Percentiles rank a stretch among this genome's conserved stretches.
These are phyloP conservation scores for Vanacampus margaritifer DNA, from an alignment of 2,113 vertebrate species.

Conservation along the genomic window DNA sequence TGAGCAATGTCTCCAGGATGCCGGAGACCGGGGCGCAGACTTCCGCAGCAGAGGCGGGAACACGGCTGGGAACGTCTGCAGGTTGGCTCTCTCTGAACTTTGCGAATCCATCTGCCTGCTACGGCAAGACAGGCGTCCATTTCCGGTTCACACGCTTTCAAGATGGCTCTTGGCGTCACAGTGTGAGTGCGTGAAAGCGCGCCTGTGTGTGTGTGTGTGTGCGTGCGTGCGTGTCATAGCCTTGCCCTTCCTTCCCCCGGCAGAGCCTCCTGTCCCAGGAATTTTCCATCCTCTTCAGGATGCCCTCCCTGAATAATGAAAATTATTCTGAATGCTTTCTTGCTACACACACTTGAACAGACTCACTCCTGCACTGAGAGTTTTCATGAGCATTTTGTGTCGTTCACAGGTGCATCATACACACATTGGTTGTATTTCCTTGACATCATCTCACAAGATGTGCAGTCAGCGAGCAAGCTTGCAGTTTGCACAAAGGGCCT, in stretches of 20 bases:
- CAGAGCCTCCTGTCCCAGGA: constrained; percentile 54
- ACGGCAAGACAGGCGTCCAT: constrained; percentile 42
- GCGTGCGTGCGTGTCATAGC: constrained; percentile 27
- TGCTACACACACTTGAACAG: constrained; percentile 2
- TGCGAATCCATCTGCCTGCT: constrained; percentile 35
- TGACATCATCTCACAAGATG: constrained; percentile 64
- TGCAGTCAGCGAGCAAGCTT: constrained; percentile 49
- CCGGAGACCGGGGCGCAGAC: constrained; percentile 45
- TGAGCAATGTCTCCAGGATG: constrained; percentile 57
- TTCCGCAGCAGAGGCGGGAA: constrained; percentile 48
- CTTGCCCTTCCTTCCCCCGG: constrained; percentile 57
- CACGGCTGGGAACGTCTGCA: constrained; percentile 56
- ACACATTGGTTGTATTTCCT: constrained; percentile 23
- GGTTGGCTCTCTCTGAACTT: constrained; percentile 51
- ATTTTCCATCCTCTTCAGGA: constrained; percentile 60
- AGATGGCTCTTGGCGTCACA: constrained; percentile 15
- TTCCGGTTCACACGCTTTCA: constrained; percentile 67
- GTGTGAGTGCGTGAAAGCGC: constrained; percentile 6
- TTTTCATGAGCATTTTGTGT: constrained; percentile 10
- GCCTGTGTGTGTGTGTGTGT: constrained; percentile 18
- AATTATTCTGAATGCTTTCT: constrained; percentile 38
- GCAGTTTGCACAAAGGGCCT: constrained; percentile 49
- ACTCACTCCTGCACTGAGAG: constrained; percentile 4
- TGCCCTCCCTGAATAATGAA: constrained; percentile 53
- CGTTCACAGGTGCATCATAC: constrained; percentile 13